Evolutionary conservation across 2,888 invertebrate genomes (phyloP), one percentile per base, ranked within the genome.

Genomic region (Urechis unicinctus): DNA sequence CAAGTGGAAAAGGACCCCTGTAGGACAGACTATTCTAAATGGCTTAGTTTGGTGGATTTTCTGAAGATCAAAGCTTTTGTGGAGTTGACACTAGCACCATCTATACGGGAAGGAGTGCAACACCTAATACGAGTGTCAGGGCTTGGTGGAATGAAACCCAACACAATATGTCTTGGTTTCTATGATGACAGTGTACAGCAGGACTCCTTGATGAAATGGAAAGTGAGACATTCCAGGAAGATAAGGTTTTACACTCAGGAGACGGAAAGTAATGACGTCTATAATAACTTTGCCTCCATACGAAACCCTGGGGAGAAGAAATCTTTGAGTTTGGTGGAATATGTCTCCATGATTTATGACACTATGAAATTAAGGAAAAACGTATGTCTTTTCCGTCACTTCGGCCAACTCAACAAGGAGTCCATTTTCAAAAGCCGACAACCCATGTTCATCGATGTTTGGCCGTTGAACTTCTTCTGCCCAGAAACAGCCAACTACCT

Each of bases 131-230:
- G 95, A 30, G 80, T 96, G 58, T 87, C 93, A 0, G 98, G 98
- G 2, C 86, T 98, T 73, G 98, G 98, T 1, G 98, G 97, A 17
- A 97, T 98, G 97, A 97, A 97, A 77, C 96, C 97, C 0, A 98
- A 98, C 74, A 97, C 97, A 0, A 71, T 79, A 28, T 91, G 97
- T 57, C 84, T 97, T 36, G 97, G 97, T 22, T 98, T 95, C 81
- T 85, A 91, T 63, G 96, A 97, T 73, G 83, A 85, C 26, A 83
- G 66, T 29, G 70, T 81, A 0, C 88, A 89, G 0, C 80, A 81
- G 42, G 91, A 95, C 31, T 45, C 54, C 9, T 42, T 50, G 24
- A 22, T 31, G 2, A 36, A 29, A 24, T 45, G 50, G 42, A 29
- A 41, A 6, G 45, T 21, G 26, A 50, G 41, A 25, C 36, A n/a